Base-by-base conservation (phyloP, 2,797 vertebrate genomes). In the Anguilla marmorata region DNA sequence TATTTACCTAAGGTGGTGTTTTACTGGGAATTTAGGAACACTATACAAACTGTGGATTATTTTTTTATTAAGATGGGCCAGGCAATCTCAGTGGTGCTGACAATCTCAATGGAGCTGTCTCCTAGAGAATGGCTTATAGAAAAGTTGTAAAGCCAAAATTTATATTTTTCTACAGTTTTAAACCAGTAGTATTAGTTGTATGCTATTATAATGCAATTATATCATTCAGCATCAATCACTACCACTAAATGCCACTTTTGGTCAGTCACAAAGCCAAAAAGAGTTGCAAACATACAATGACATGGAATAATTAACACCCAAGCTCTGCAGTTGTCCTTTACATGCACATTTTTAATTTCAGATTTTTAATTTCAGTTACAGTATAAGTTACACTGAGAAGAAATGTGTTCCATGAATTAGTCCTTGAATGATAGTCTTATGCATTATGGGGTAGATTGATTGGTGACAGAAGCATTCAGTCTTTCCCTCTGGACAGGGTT, bases 201-300 rank as follows among this genome's bases (percentile, higher is more conserved):
- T 54, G 52, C 52, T 54, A 14, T 54, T 54, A 54, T 14, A 14
- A 54, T 11, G 12, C 12, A 54, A 54, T 54, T 54, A 9, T 54
- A 54, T 54, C 52, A 54, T 54, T 54, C 52, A 54, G 52, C 52
- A 54, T 54, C 52, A 54, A 54, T 14, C 63, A 69, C 24, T 27
- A 69, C 63, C 63, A 69, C 63, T 69, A 69, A 69, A n/a, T 69
- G 63, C n/a, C 63, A 69, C 63, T 69, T 60, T 69, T 27, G 63
- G 24, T 69, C 63, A 27, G 21, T 69, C 24, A n/a, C 63, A 8
- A 24, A 69, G 63, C 63, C 63, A 27, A 69, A 69, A 69, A 6
- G 3, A 69, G 30, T 69, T 24, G 63, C 63, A 69, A 8, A 69
- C 3, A 69, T n/a, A 69, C 63, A 69, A 69, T 8, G 24, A 69